phyloP scores from a whole-genome alignment of 1,140 invertebrate species.

The Hyles vespertilio region DNA sequence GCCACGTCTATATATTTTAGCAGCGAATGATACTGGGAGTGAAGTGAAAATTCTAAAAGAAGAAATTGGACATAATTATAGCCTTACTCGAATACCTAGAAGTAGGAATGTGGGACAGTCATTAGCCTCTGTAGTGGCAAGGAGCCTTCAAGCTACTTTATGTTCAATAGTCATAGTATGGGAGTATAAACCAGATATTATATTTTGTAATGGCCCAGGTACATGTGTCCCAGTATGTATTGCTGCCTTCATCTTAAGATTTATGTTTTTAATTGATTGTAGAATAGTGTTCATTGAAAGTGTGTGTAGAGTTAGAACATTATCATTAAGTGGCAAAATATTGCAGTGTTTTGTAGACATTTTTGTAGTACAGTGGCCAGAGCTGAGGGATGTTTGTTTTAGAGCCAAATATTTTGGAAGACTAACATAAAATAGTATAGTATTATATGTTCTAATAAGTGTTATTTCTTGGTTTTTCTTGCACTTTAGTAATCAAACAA shows the following conservation, averaged over 20 bases:
- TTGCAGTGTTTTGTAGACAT: constrained; percentile 89
- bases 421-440: constrained; percentile 63
- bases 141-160: constrained; percentile 84
- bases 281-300: constrained; percentile 96
- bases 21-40: constrained; percentile 87
- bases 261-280: constrained; percentile 80
- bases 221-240: constrained; percentile 94
- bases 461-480: neutral
- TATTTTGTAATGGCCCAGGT: constrained; percentile 96
- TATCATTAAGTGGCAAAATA: constrained; percentile 93
- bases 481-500: no score
- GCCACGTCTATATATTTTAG: constrained; percentile 87
- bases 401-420: constrained; percentile 80
- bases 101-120: constrained; percentile 93
- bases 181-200: constrained; percentile 83
- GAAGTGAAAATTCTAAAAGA: constrained; percentile 79
- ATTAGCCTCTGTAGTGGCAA: constrained; percentile 86
- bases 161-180: constrained; percentile 83
- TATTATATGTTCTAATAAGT: constrained; percentile 1
- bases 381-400: constrained; percentile 77
- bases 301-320: constrained; percentile 91
- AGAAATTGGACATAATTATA: constrained; percentile 65
- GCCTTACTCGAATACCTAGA: constrained; percentile 82
- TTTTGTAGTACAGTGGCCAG: constrained; percentile 94
- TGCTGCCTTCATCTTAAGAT: constrained; percentile 81